These are phyloP conservation scores for Papilio polyxenes DNA, from an alignment of 1,140 invertebrate species.

Conservation along the genomic window DNA sequence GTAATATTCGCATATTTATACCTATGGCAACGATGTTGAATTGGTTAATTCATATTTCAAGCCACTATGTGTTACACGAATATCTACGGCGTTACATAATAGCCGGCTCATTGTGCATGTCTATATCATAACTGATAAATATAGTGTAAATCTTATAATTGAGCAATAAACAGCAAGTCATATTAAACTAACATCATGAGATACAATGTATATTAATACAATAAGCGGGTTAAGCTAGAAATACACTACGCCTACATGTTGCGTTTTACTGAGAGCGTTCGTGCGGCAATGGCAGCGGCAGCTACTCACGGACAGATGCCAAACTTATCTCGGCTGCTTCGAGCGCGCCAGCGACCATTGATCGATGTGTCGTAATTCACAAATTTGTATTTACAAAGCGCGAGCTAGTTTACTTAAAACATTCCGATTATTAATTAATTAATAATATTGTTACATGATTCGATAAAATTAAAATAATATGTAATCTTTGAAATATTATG, in stretches of 20 bases:
- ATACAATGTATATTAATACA: slow-evolving; percentile 32
- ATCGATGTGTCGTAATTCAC: slow-evolving; percentile 35
- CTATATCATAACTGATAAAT: slow-evolving; percentile 2
- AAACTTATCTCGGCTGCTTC: slow-evolving; percentile 36
- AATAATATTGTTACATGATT: slow-evolving; percentile 17
- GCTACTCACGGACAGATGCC: slow-evolving; percentile 36
- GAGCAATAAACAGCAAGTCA: slow-evolving; percentile 38
- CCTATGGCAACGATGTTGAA: slow-evolving; percentile 75
- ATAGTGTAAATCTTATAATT: slow-evolving; percentile 27
- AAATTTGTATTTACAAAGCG: slow-evolving; percentile 37
- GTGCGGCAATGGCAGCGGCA: background rate
- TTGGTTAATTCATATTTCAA: slow-evolving; percentile 64
- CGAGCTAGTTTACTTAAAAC: slow-evolving; percentile 29
- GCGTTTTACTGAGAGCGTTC: slow-evolving; percentile 30
- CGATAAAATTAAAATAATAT: background rate
- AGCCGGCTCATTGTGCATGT: slow-evolving; percentile 23
- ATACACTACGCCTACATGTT: slow-evolving; percentile 39
- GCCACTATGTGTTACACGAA: slow-evolving; percentile 33
- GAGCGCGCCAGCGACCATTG: slow-evolving; percentile 33
- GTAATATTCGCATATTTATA: slow-evolving; percentile 79
- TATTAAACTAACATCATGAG: slow-evolving; percentile 14
- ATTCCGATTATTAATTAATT: slow-evolving; percentile 35
- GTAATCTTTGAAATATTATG: background rate
- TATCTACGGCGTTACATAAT: slow-evolving; percentile 30
- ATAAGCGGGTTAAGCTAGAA: slow-evolving; percentile 39